Evolutionary conservation across 2,888 invertebrate species (phyloP).

Genomic region (Platynereis dumerilii): DNA sequence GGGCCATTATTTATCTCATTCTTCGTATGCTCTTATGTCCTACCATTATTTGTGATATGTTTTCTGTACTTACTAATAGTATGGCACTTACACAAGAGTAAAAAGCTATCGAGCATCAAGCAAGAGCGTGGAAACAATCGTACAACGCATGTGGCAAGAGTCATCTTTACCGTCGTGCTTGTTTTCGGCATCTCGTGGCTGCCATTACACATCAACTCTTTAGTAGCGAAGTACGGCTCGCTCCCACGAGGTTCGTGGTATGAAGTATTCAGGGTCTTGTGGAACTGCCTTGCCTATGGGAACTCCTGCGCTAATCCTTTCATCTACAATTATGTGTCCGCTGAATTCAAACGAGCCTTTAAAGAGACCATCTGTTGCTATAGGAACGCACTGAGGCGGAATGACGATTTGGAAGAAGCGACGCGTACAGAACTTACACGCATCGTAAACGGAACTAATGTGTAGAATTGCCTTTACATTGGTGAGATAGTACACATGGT

Average conservation of each 20-base stretch:
- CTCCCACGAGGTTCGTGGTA: conserved; percentile 22
- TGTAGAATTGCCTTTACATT: no score
- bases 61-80: conserved; percentile 29
- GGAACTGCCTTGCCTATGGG: conserved; percentile 32
- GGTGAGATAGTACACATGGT: no score
- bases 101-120: conserved; percentile 1
- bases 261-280: conserved; percentile 27
- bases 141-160: conserved; percentile 26
- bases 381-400: background rate
- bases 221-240: conserved; percentile 23
- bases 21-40: conserved; percentile 28
- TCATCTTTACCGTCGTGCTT: conserved; percentile 32
- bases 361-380: conserved; percentile 21
- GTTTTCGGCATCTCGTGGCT: conserved; percentile 36
- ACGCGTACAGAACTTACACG: no score
- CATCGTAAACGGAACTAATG: no score
- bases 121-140: conserved; percentile 21
- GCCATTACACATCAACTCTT: conserved; percentile 33
- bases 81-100: conserved; percentile 22
- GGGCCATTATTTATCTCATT: conserved; percentile 20
- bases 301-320: conserved; percentile 36
- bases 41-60: conserved; percentile 25
- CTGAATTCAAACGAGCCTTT: conserved; percentile 29
- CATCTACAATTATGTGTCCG: conserved; percentile 32
- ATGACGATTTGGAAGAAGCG: background rate